A percentile compares a stretch with the other conserved stretches of the same genome.
These are phyloP conservation scores for Erpornis zantholeuca DNA, from an alignment of 2,113 vertebrate genomes.

Conservation along the genomic window DNA sequence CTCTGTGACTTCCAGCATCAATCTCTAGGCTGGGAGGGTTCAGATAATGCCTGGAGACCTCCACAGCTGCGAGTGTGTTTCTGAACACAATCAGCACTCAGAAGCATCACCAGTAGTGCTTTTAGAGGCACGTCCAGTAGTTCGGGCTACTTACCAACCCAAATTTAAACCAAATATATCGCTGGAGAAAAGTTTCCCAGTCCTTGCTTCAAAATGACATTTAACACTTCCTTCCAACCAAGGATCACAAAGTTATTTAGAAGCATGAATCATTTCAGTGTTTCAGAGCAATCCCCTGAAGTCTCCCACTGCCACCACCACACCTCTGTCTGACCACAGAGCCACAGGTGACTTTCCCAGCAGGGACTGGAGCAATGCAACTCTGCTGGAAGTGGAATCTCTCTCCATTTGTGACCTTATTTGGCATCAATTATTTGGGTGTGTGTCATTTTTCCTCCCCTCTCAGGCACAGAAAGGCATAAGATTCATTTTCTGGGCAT, in stretches of 20 bases:
- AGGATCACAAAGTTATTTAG: background rate
- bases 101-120: background rate
- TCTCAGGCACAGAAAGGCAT: too few species aligned
- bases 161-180: background rate
- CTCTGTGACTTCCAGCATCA: background rate
- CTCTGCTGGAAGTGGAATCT: background rate
- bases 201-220: background rate
- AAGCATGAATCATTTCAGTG: background rate
- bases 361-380: accelerated
- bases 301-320: too few species aligned
- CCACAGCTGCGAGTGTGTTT: background rate
- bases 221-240: background rate
- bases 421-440: background rate
- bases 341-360: background rate
- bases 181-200: background rate
- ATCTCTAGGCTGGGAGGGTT: background rate
- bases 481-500: too few species aligned
- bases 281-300: background rate
- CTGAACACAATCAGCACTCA: background rate
- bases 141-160: background rate
- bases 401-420: background rate
- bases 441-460: background rate
- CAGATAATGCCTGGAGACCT: background rate
- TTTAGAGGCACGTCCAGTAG: background rate
- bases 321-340: background rate